Evolutionary conservation across 2,888 invertebrate species (phyloP).

Genomic region (Sarcophaga subvicina): DNA sequence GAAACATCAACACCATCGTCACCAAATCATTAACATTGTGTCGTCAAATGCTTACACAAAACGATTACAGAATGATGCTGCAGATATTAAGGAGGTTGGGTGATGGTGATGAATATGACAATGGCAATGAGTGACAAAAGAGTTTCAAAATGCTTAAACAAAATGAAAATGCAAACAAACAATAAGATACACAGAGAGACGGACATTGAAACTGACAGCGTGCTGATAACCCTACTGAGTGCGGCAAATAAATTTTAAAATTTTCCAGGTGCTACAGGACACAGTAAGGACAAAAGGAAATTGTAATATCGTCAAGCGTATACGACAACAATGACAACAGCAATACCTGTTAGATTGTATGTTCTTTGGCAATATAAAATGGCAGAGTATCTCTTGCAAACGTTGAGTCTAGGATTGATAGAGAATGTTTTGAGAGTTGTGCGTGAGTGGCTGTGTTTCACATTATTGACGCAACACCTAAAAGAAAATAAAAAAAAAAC

Average conservation of each 20-base stretch:
- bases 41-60: conserved; percentile 9
- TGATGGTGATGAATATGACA: conserved; percentile 28
- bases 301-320: conserved; percentile 49
- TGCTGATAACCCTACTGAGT: conserved; percentile 34
- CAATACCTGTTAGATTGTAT: neutral
- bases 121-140: conserved; percentile 18
- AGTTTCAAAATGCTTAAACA: neutral
- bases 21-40: conserved; percentile 30
- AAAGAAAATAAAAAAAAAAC: neutral
- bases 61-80: conserved; percentile 11
- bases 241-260: conserved; percentile 29
- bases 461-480: conserved; percentile 26
- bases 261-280: conserved; percentile 45
- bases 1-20: conserved; percentile 26
- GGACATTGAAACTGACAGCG: neutral
- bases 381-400: neutral
- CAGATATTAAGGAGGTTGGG: neutral
- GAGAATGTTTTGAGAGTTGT: neutral
- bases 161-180: neutral
- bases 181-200: neutral
- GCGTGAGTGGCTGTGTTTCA: neutral
- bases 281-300: conserved; percentile 44
- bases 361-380: neutral
- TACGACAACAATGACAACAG: neutral
- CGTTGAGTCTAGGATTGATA: neutral